Base-by-base conservation (phyloP, 1,140 invertebrate species). In the Panagrolaimus sp. region DNA sequence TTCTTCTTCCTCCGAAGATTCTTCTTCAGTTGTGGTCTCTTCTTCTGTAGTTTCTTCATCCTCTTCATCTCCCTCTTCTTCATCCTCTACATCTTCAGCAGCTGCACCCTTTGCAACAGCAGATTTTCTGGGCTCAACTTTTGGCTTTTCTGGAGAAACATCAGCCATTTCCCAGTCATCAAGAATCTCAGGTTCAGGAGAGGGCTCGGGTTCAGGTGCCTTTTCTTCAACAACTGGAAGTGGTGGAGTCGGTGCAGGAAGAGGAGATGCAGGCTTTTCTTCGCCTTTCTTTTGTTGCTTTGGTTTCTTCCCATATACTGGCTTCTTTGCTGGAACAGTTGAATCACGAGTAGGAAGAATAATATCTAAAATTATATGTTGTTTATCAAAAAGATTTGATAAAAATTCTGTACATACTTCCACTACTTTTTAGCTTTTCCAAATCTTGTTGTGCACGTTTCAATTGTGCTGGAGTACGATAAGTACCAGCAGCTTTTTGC, bases 401-500 rank as follows among this genome's bases (percentile, higher is more conserved):
- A n/a, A n/a, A n/a, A n/a, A n/a, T n/a, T n/a, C n/a, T n/a, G n/a
- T n/a, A 63, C 71, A 63, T 27, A 75, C 76, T 61, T 71, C 74
- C 45, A 63, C 66, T 76, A 9, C 75, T 23, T 38, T 57, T 27
- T 63, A 31, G 66, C 38, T 51, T 47, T 9, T 66, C 74, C 31
- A 57, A 20, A 23, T 20, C 51, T 5, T 20, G 14, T 20, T 63
- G 63, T 20, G 46, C 46, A 44, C 76, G 63, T 43, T 51, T 62
- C 8, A 1, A 2, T 70, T 76, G 76, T 53, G 79, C 78, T 48
- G 79, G 79, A 0, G 75, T 79, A 16, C 70, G 38, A 43, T 67
- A 79, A 43, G 72, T 79, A 67, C 77, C 84, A 76, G 77, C 84
- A 68, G 46, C 74, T 66, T 73, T 83, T 27, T 76, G 75, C 14